A percentile compares a stretch with the other conserved stretches of the same genome.
Conservation (phyloP, 2,113 vertebrate genomes). For the Accipiter cooperii region DNA sequence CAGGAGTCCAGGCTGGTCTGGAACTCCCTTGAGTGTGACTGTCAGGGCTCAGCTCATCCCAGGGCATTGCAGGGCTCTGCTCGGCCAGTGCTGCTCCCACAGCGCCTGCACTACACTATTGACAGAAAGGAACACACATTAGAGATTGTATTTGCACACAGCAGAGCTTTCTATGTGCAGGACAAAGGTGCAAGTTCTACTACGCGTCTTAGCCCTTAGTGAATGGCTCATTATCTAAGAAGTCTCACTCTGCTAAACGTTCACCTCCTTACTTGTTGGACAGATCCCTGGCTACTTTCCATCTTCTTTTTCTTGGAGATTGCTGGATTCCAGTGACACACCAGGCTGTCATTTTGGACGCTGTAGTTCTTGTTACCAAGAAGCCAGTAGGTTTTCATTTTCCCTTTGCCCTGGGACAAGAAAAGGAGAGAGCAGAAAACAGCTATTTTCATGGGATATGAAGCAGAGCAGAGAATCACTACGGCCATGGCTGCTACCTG, state of each 20-base stretch:
- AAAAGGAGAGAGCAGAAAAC: background rate
- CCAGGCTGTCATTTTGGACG: slow-evolving; percentile 88
- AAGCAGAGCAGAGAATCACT: background rate
- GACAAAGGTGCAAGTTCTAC: background rate
- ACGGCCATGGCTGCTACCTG: background rate
- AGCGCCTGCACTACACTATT: slow-evolving; percentile 26
- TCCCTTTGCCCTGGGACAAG: slow-evolving; percentile 80
- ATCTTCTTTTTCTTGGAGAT: slow-evolving; percentile 72
- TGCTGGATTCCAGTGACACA: slow-evolving; percentile 86
- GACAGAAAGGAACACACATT: background rate
- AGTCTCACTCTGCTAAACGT: background rate
- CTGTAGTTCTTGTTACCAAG: slow-evolving; percentile 88
- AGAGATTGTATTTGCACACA: background rate
- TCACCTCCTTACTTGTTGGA: slow-evolving; percentile 67
- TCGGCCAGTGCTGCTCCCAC: slow-evolving; percentile 44
- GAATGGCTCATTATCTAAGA: background rate
- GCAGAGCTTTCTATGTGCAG: background rate
- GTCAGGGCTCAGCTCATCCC: background rate
- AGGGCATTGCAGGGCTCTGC: slow-evolving; percentile 37
- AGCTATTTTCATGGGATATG: background rate
- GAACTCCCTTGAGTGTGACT: background rate
- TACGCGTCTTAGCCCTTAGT: background rate
- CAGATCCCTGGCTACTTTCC: slow-evolving; percentile 51
- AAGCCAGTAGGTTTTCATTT: slow-evolving; percentile 90
- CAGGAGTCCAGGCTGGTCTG: background rate